These are phyloP conservation scores for Isoperla grammatica DNA, from an alignment of 2,888 invertebrate genomes.

Conservation along the genomic window DNA sequence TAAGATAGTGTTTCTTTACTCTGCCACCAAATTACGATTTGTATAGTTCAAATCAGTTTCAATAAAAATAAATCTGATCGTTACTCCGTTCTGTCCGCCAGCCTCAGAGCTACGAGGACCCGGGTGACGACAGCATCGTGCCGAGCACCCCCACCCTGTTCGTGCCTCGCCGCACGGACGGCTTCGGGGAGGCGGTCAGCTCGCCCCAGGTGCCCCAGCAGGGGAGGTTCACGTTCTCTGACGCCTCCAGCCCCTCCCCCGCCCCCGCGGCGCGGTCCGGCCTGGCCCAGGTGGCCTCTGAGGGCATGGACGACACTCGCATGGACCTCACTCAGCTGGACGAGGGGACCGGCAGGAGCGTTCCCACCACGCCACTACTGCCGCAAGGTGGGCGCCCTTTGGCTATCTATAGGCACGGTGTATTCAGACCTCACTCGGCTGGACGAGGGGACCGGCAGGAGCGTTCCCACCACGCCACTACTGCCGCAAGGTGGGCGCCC, in stretches of 20 bases:
- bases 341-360: constrained; percentile 59
- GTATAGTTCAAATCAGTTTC: no score
- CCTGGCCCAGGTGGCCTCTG: constrained; percentile 50
- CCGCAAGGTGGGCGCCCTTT: no score
- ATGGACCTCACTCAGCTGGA: constrained; percentile 62
- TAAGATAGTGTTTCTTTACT: no score
- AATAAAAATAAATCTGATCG: no score
- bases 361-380: constrained; percentile 61
- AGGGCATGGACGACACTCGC: constrained; percentile 68
- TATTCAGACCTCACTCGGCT: no score
- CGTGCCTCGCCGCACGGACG: constrained; percentile 74
- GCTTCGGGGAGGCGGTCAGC: constrained; percentile 87
- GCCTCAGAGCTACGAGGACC: constrained; percentile 57
- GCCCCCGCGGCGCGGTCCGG: constrained; percentile 18
- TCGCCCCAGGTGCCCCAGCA: constrained; percentile 70
- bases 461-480: no score
- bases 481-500: no score
- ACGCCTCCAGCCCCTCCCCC: constrained; percentile 34
- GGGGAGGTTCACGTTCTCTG: constrained; percentile 60
- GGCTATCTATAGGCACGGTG: no score
- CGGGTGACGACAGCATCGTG: constrained; percentile 73
- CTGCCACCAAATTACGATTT: no score
- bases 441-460: no score
- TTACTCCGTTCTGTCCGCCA: constrained; percentile 32
- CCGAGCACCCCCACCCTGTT: constrained; percentile 86